phyloP scores from a whole-genome alignment of 1,140 invertebrate species.

The Drosophila ambigua region DNA sequence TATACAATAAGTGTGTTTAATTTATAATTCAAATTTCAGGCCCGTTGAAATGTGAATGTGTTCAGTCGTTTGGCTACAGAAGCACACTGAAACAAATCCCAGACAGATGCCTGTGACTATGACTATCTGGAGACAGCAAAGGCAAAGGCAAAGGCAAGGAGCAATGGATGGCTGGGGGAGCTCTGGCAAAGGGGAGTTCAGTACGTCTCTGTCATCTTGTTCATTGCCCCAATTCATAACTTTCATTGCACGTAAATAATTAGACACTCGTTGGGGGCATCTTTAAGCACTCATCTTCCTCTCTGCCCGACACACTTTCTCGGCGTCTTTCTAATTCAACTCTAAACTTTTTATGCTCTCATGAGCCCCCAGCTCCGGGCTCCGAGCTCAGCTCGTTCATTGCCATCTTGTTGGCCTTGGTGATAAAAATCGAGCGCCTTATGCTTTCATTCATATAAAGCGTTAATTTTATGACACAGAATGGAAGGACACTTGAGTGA shows the following conservation, averaged over 20 bases:
- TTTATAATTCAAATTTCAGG: conserved; percentile 41
- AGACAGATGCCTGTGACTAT: not conserved
- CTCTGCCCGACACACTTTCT: not conserved
- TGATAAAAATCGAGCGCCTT: conserved; percentile 64
- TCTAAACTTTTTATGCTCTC: conserved; percentile 65
- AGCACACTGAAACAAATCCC: conserved; percentile 14
- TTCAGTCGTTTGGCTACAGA: conserved; percentile 19
- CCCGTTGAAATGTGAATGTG: conserved; percentile 41
- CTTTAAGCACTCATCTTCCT: conserved; percentile 26
- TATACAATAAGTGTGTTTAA: conserved; percentile 3
- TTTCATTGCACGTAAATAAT: conserved; percentile 63
- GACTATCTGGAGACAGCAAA: conserved; percentile 16
- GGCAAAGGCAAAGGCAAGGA: conserved; percentile 27
- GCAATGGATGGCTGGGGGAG: not conserved
- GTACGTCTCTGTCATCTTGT: not conserved
- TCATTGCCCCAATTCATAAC: conserved; percentile 28
- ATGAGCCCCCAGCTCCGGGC: conserved; percentile 7
- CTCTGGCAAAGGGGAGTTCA: no score
- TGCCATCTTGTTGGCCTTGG: conserved; percentile 43
- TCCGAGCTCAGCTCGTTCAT: conserved; percentile 16
- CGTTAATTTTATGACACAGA: conserved; percentile 66
- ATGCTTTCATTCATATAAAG: conserved; percentile 69
- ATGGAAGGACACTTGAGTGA: conserved; percentile 57
- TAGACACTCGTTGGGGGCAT: conserved; percentile 41
- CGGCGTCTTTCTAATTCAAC: conserved; percentile 35